phyloP scores from a whole-genome alignment of 2,797 vertebrate species.

The Chaenodraco wilsoni region DNA sequence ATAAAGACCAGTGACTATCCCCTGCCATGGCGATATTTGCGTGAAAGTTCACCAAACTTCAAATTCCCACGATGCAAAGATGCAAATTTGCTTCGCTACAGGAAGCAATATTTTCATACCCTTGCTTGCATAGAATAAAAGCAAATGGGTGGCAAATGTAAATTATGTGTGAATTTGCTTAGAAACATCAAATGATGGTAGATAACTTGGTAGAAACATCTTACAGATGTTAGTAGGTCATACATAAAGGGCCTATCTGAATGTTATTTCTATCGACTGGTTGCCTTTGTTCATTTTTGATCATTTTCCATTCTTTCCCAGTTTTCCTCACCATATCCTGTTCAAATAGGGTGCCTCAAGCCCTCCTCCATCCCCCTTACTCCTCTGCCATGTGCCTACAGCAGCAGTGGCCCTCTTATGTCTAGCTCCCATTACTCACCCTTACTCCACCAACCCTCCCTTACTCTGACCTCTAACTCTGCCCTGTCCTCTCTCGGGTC shows the following conservation, averaged over 20 bases:
- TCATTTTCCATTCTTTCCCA: constrained; percentile 82
- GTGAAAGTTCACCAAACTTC: no score
- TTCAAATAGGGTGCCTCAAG: constrained; percentile 86
- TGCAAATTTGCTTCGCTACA: no score
- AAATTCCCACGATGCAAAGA: no score
- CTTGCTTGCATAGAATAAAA: no score
- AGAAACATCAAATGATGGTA: neutral
- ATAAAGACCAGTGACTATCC: no score
- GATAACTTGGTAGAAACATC: constrained; percentile 1
- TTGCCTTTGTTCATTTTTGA: constrained; percentile 72
- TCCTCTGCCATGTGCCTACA: constrained; percentile 79
- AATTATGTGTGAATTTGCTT: no score
- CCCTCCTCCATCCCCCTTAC: constrained; percentile 78
- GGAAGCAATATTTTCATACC: no score
- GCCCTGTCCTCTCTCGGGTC: constrained; percentile 60
- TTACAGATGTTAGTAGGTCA: constrained; percentile 12
- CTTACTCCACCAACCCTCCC: constrained; percentile 82
- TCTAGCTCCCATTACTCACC: constrained; percentile 87
- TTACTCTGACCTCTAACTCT: constrained; percentile 65
- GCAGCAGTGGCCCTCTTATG: constrained; percentile 77
- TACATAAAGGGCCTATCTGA: constrained; percentile 76
- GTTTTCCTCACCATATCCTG: constrained; percentile 89
- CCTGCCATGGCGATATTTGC: no score
- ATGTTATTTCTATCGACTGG: constrained; percentile 64
- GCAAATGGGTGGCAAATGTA: no score